Evolutionary conservation across 2,797 vertebrate species (phyloP), one percentile per base, ranked within the genome.

Genomic region (Rallus crepitans): DNA sequence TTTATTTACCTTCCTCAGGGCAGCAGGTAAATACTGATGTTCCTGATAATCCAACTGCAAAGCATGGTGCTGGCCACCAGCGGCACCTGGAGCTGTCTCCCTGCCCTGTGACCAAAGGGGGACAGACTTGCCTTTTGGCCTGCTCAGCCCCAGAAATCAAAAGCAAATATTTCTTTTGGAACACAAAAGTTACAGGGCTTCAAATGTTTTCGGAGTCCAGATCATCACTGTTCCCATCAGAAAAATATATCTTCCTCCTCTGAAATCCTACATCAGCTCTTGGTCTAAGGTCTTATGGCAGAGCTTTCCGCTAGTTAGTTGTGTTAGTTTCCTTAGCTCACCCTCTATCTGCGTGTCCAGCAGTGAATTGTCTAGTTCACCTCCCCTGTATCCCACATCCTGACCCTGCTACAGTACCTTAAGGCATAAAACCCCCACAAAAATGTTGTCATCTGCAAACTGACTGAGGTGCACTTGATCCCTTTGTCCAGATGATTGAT

Each of bases 1-100:
- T 90, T 90, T 68, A 59, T 71, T 79, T 79, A 47, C 75, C 5
- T 66, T 0, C 15, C n/a, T 65, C 12, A 61, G 33, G 23, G 9
- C 50, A 80, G 60, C 19, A 65, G 69, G 72, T 48, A 88, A 72
- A 72, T 37, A 47, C 6, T 59, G 52, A 66, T 77, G 42, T 77
- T 65, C 52, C 5, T 76, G 56, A 47, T 50, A 30, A 55, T 83
- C 56, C 3, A 6, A 30, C 40, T 83, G 52, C 31, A 80, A 66
- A 87, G 47, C 1, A 5, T 11, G 40, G 31, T 25, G 55, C 50
- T 47, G 45, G 31, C 53, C n/a, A 25, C 59, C 42, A 53, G 47
- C 0, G 0, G 19, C 2, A 23, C 37, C n/a, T 14, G 47, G 35
- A 69, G 18, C 20, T 16, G 0, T 23, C 11, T 47, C n/a, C 25